Evolutionary conservation across 2,113 vertebrate genomes (phyloP), one percentile per base, ranked within the genome.

Genomic region (Geothlypis trichas): DNA sequence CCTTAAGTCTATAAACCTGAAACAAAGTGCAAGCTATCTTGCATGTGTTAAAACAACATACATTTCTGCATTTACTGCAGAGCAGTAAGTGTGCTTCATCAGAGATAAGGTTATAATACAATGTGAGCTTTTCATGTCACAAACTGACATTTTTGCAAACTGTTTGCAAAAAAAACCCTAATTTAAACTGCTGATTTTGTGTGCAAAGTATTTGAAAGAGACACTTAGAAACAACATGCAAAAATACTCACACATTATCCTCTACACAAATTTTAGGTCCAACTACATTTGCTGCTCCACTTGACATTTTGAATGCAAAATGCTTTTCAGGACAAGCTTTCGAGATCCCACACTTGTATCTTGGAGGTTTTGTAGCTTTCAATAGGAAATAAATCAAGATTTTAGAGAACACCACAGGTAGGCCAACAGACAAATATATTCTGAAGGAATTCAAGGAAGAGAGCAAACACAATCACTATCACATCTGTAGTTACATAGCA

Each of bases 301-400:
- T 99, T 89, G 99, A 97, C 97, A 99, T 99, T 98, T 99, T 99
- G 96, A 99, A 99, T 75, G 99, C 97, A 91, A 99, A 99, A 96
- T 99, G 98, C 42, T 98, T 98, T n/a, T 95, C 93, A 15, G 99
- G 99, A 96, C 99, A 99, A 28, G 98, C 87, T 96, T 99, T 99
- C 39, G 98, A 98, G 85, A 99, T 98, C 6, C 98, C 98, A 91
- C 99, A 99, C 95, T 99, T 99, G 87, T 98, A 94, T 77, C 95
- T 98, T 28, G 97, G 81, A 51, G 98, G 98, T 57, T 98, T 99
- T 44, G 98, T 98, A 65, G 98, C 99, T 99, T 98, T 49, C 54
- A 47, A 65, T 55, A 72, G 75, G 42, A 97, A 80, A 89, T 31
- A 90, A 75, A 94, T 15, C 21, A 86, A 20, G 35, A 30, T 41